These are phyloP conservation scores for Salvelinus alpinus DNA, from an alignment of 2,113 vertebrate genomes.

Conservation along the genomic window DNA sequence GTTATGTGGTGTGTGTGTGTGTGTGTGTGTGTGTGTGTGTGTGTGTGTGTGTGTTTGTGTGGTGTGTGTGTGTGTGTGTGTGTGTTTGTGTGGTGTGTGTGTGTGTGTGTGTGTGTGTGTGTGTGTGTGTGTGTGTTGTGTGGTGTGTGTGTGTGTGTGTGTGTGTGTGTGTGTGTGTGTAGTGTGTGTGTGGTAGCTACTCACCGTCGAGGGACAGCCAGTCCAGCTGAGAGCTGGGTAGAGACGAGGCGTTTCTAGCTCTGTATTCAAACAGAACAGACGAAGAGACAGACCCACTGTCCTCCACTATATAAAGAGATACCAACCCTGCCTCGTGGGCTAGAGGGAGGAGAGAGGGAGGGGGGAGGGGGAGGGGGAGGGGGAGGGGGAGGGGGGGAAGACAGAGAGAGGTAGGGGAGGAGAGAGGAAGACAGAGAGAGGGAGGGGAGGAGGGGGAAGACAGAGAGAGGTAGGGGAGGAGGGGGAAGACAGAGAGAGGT, in stretches of 20 bases:
- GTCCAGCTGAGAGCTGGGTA: slow-evolving; percentile 86
- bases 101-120: slow-evolving; percentile 1
- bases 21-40: slow-evolving; percentile 1
- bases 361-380: too few relatives aligned
- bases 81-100: not conserved
- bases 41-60: too few relatives aligned
- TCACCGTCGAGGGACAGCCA: slow-evolving; percentile 91
- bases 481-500: too few relatives aligned
- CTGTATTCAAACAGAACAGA: slow-evolving; percentile 88
- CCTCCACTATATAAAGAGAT: slow-evolving; percentile 80
- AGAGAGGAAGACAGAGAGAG: too few relatives aligned
- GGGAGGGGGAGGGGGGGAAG: too few relatives aligned
- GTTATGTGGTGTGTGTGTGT: too few relatives aligned
- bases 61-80: not conserved
- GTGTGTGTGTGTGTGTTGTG: not conserved
- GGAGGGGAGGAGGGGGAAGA: too few relatives aligned
- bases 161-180: not conserved
- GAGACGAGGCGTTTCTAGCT: slow-evolving; percentile 79
- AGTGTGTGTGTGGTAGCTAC: slow-evolving; percentile 29
- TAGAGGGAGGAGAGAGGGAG: slow-evolving; percentile 40
- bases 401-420: too few relatives aligned
- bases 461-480: too few relatives aligned
- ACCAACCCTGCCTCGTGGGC: slow-evolving; percentile 88
- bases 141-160: not conserved
- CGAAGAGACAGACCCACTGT: slow-evolving; percentile 69